These are phyloP conservation scores for Gonioctena quinquepunctata DNA, from an alignment of 1,140 invertebrate species.

Conservation along the genomic window DNA sequence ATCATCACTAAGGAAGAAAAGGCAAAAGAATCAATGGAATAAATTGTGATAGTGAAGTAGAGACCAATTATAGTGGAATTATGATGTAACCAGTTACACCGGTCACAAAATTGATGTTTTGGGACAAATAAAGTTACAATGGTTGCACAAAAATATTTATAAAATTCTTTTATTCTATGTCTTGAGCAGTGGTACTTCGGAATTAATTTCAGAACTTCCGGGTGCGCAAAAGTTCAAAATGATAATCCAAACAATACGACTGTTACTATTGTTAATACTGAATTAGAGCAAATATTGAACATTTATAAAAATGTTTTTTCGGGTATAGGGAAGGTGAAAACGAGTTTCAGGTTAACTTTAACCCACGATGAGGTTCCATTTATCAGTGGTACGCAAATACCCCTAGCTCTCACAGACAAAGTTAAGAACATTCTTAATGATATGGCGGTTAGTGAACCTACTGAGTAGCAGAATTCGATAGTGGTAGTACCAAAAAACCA, in stretches of 20 bases:
- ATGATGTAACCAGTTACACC: too few relatives aligned
- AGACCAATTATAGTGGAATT: too few relatives aligned
- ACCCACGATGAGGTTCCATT: slow-evolving; percentile 6
- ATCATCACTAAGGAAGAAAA: too few relatives aligned
- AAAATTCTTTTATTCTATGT: not conserved
- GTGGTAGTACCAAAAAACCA: too few relatives aligned
- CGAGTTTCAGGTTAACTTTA: not conserved
- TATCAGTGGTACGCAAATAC: slow-evolving; percentile 6
- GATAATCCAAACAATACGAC: not conserved
- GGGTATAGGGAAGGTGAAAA: not conserved
- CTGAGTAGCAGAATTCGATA: slow-evolving; percentile 5
- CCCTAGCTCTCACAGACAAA: too few relatives aligned
- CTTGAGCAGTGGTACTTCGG: not conserved
- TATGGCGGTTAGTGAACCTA: slow-evolving; percentile 5
- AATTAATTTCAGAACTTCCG: not conserved
- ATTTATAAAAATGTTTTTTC: too few relatives aligned
- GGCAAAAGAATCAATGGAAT: too few relatives aligned
- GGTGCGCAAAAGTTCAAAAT: slow-evolving; percentile 2
- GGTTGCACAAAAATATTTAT: not conserved
- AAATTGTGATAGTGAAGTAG: too few relatives aligned
- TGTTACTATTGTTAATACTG: not conserved
- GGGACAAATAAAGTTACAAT: not conserved
- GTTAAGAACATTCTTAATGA: too few relatives aligned
- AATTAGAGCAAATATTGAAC: slow-evolving; percentile 3
- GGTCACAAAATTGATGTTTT: slow-evolving; percentile 10